phyloP scores from a whole-genome alignment of 2,113 vertebrate species.

The Osmerus mordax region DNA sequence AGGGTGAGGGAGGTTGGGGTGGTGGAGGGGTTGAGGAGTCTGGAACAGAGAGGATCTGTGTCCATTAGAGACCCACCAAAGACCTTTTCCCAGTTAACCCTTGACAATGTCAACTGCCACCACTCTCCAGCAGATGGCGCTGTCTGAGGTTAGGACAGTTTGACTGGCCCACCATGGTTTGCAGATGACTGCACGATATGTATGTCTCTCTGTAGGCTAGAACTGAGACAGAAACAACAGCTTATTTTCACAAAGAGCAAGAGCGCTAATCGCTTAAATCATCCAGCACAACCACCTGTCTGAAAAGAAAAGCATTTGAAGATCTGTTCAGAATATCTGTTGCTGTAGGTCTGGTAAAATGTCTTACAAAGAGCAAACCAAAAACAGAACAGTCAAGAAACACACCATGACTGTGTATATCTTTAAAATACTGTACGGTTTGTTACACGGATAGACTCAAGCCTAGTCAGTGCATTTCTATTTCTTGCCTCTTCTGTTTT shows the following conservation, averaged over 20 bases:
- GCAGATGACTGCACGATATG: no score
- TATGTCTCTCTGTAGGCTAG: slow-evolving; percentile 38
- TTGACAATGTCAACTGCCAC: slow-evolving; percentile 13
- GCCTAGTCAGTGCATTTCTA: slow-evolving; percentile 29
- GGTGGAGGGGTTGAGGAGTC: neutral
- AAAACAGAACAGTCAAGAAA: slow-evolving; percentile 55
- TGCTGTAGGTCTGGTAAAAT: slow-evolving; percentile 30
- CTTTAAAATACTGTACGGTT: slow-evolving; percentile 40
- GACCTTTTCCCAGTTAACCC: slow-evolving; percentile 21
- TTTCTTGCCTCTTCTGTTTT: slow-evolving; percentile 50
- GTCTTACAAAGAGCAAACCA: slow-evolving; percentile 60
- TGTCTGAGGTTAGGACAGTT: slow-evolving; percentile 5
- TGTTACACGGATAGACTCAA: slow-evolving; percentile 51
- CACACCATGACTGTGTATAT: slow-evolving; percentile 33
- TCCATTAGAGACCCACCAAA: slow-evolving; percentile 12
- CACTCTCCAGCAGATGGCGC: slow-evolving; percentile 21
- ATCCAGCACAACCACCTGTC: slow-evolving; percentile 47
- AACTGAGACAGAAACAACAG: slow-evolving; percentile 33
- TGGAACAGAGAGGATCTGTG: neutral
- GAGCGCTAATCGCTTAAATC: slow-evolving; percentile 49
- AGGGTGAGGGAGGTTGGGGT: no score
- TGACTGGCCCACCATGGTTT: no score
- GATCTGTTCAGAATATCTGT: slow-evolving; percentile 38
- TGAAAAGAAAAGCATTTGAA: slow-evolving; percentile 41
- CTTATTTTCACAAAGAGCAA: slow-evolving; percentile 31